phyloP scores from a whole-genome alignment of 2,888 invertebrate species.

The Aleiodes alternator region DNA sequence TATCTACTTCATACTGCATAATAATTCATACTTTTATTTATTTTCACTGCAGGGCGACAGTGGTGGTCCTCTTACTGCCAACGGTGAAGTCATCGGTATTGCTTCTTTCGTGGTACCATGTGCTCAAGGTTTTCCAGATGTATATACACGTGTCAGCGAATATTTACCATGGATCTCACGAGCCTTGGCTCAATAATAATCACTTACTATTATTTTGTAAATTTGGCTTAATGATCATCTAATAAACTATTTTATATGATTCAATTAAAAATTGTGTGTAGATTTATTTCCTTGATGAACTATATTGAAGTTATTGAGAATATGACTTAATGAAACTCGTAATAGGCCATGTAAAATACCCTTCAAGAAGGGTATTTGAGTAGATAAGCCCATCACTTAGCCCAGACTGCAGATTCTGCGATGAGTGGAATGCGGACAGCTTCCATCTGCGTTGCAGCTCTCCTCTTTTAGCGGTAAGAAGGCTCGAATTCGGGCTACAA shows the following conservation, averaged over 20 bases:
- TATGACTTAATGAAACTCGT: no score
- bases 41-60: conserved; percentile 34
- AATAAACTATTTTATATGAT: neutral
- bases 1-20: neutral
- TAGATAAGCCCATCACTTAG: no score
- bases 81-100: conserved; percentile 37
- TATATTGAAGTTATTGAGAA: no score
- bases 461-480: no score
- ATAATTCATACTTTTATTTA: neutral
- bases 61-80: conserved; percentile 44
- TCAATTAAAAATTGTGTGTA: neutral
- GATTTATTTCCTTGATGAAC: no score
- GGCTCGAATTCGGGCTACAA: no score
- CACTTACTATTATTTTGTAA: neutral
- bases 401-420: no score
- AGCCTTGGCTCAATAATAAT: conserved; percentile 20
- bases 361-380: no score
- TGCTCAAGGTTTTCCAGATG: conserved; percentile 39
- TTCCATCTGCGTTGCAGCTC: no score
- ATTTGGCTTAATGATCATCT: neutral
- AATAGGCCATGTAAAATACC: no score
- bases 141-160: conserved; percentile 43
- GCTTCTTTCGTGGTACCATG: conserved; percentile 44
- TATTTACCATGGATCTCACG: conserved; percentile 37
- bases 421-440: no score